phyloP scores from a whole-genome alignment of 2,113 vertebrate genomes.

The Euleptes europaea region DNA sequence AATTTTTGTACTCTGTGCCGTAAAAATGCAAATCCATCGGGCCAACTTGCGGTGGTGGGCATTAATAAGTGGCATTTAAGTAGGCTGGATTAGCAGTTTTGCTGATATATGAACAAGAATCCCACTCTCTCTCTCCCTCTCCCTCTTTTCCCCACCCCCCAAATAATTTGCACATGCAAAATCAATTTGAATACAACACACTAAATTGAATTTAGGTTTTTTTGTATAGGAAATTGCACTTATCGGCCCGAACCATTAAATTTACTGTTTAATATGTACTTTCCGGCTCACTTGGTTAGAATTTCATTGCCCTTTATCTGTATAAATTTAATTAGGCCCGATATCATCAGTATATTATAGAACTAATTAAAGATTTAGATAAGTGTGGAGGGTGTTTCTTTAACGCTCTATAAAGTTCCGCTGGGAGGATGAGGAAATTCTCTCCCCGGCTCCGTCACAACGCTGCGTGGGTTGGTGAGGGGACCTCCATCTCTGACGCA shows the following conservation, averaged over 20 bases:
- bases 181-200: constrained; percentile 77
- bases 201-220: constrained; percentile 79
- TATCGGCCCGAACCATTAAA: constrained; percentile 79
- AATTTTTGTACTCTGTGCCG: constrained; percentile 67
- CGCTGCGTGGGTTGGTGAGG: constrained; percentile 32
- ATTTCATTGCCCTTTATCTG: constrained; percentile 83
- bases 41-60: constrained; percentile 71
- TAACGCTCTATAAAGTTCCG: constrained; percentile 78
- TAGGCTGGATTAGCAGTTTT: constrained; percentile 69
- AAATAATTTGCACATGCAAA: constrained; percentile 78
- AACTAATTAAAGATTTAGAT: constrained; percentile 89
- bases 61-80: constrained; percentile 78
- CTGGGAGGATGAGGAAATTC: constrained; percentile 72
- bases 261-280: constrained; percentile 80
- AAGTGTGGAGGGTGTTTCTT: constrained; percentile 82
- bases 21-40: constrained; percentile 76
- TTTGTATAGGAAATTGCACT: constrained; percentile 73
- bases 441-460: constrained; percentile 54
- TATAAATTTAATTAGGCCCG: constrained; percentile 88
- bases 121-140: background rate
- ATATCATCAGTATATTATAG: constrained; percentile 87
- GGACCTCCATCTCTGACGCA: constrained; percentile 49
- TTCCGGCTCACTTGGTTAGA: constrained; percentile 83
- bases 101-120: constrained; percentile 67
- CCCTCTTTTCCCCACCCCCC: constrained; percentile 50